A percentile compares a stretch with the other conserved stretches of the same genome.
Conservation (phyloP, 35 echinoderm and acorn worm species). For the Holothuria glaberrima region DNA sequence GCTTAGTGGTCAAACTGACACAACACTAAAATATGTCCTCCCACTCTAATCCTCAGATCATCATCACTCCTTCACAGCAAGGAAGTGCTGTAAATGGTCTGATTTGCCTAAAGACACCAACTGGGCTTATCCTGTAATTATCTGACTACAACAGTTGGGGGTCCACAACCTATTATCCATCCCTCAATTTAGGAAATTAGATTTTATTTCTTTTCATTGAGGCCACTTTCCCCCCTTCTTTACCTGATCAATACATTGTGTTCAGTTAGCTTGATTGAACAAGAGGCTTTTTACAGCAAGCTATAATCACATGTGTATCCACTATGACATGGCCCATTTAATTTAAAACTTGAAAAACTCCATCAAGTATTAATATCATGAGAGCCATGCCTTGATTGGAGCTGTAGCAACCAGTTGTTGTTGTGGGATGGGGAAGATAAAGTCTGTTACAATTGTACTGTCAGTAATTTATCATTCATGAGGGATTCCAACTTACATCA, state of each 20-base stretch:
- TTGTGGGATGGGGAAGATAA: too few relatives aligned
- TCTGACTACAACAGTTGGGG: not conserved
- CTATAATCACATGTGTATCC: not conserved
- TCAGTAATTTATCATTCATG: too few relatives aligned
- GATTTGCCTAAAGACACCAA: not conserved
- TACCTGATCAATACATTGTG: not conserved
- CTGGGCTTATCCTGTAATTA: constrained; percentile 29
- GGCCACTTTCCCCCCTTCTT: too few relatives aligned
- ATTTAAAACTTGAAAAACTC: not conserved
- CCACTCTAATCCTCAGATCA: not conserved
- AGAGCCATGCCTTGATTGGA: too few relatives aligned
- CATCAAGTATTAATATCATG: constrained; percentile 35
- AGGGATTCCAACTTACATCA: too few relatives aligned
- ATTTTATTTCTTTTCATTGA: constrained; percentile 21
- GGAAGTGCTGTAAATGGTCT: not conserved
- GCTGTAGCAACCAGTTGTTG: too few relatives aligned
- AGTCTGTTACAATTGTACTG: too few relatives aligned
- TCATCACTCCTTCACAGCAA: not conserved
- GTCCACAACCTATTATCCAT: not conserved
- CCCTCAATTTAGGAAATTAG: constrained; percentile 34
- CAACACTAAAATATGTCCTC: constrained; percentile 6
- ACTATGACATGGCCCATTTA: not conserved
- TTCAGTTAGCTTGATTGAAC: not conserved
- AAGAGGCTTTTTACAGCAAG: not conserved
- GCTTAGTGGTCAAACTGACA: constrained; percentile 8